Evolutionary conservation across 2,888 invertebrate genomes (phyloP).

Genomic region (Ischnura elegans): DNA sequence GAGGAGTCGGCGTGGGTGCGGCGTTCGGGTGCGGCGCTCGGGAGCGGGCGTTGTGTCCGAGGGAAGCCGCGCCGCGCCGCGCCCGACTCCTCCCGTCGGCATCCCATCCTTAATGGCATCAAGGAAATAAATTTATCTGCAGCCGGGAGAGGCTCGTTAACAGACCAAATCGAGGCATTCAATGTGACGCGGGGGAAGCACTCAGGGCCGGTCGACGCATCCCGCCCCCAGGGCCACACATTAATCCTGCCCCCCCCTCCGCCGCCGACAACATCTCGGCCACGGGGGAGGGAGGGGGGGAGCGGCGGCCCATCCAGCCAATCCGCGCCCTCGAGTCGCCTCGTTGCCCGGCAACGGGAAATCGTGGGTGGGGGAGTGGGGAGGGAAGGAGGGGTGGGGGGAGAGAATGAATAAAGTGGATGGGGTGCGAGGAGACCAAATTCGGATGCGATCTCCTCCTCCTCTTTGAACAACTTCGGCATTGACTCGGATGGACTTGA

Average conservation of each 20-base stretch:
- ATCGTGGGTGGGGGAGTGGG: not conserved
- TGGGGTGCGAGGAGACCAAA: not conserved
- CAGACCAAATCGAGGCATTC: constrained; percentile 62
- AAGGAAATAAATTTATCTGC: constrained; percentile 65
- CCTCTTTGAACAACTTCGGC: not conserved
- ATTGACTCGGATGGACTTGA: not conserved
- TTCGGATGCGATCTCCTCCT: constrained; percentile 9
- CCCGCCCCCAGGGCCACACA: too few relatives aligned
- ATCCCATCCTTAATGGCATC: constrained; percentile 72
- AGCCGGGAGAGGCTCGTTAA: constrained; percentile 63
- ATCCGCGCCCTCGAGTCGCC: constrained; percentile 49
- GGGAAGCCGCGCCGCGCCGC: not conserved
- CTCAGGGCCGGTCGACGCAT: constrained; percentile 76
- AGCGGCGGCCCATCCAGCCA: not conserved
- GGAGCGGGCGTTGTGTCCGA: not conserved
- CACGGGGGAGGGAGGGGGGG: constrained; percentile 62
- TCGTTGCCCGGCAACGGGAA: constrained; percentile 64
- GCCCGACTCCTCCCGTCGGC: constrained; percentile 36
- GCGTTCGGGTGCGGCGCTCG: not conserved
- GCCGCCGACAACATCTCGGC: constrained; percentile 72
- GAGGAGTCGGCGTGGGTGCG: not conserved
- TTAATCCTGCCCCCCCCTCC: constrained; percentile 74
- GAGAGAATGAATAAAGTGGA: constrained; percentile 66
- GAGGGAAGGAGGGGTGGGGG: constrained; percentile 58
- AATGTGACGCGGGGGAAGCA: constrained; percentile 47